phyloP scores from a whole-genome alignment of 1,140 invertebrate genomes.

The Achatina immaculata region DNA sequence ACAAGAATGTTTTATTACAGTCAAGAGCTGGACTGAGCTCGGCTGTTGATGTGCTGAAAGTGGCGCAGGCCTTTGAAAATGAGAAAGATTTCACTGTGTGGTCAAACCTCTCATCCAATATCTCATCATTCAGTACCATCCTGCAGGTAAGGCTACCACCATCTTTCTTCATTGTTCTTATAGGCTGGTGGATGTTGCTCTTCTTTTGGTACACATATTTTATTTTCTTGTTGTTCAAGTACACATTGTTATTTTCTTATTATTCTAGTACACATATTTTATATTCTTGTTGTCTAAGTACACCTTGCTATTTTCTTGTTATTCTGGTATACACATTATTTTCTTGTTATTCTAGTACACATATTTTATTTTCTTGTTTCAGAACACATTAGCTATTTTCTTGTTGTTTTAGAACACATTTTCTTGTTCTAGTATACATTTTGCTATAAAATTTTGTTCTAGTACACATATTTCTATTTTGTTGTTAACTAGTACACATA shows the following conservation, averaged over 20 bases:
- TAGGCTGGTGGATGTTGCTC: neutral
- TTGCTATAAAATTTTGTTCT: neutral
- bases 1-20: slow-evolving; percentile 57
- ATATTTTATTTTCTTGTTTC: too few species aligned
- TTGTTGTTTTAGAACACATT: neutral
- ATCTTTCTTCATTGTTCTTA: neutral
- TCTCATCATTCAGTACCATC: slow-evolving; percentile 80
- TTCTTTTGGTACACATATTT: neutral
- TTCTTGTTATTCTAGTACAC: neutral
- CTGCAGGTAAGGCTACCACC: slow-evolving; percentile 68
- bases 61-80: slow-evolving; percentile 83
- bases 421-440: neutral
- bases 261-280: neutral
- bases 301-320: too few species aligned
- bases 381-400: neutral
- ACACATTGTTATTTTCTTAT: neutral
- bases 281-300: too few species aligned
- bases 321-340: too few species aligned
- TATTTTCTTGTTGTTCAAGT: too few species aligned
- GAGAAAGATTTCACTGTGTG: slow-evolving; percentile 95
- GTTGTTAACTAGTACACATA: neutral
- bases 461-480: neutral
- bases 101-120: slow-evolving; percentile 85
- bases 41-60: slow-evolving; percentile 82
- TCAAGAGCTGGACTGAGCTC: slow-evolving; percentile 87